phyloP scores from a whole-genome alignment of 2,888 invertebrate species.

The Diadromus collaris region DNA sequence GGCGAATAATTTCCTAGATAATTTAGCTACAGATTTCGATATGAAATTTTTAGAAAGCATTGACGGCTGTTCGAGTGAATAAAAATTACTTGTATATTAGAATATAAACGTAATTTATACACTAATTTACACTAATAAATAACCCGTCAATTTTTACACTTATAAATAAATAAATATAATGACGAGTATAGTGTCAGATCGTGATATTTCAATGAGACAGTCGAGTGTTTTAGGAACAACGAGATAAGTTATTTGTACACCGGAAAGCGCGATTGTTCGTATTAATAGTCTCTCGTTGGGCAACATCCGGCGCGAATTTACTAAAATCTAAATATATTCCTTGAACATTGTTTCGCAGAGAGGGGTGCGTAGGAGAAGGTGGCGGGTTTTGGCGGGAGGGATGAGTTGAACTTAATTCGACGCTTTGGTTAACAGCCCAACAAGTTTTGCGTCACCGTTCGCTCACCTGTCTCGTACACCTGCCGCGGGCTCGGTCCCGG shows the following conservation, averaged over 20 bases:
- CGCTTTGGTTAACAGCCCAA: not conserved
- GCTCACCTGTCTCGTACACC: conserved; percentile 69
- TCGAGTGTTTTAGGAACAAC: not conserved
- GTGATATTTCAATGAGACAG: not conserved
- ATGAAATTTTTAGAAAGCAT: not conserved
- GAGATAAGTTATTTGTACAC: not conserved
- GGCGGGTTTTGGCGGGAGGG: not conserved
- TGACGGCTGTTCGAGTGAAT: not conserved
- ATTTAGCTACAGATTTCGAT: not conserved
- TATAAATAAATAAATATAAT: too few relatives aligned
- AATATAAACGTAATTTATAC: too few relatives aligned
- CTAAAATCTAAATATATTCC: not conserved
- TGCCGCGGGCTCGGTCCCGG: conserved; percentile 61
- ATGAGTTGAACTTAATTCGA: not conserved
- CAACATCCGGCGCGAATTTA: not conserved
- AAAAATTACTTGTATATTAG: too few relatives aligned
- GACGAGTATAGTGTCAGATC: not conserved
- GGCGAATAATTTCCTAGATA: not conserved
- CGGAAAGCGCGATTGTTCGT: not conserved
- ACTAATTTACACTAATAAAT: too few relatives aligned
- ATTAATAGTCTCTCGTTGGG: not conserved
- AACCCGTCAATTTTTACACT: too few relatives aligned
- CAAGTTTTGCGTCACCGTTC: not conserved
- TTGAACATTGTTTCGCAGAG: not conserved
- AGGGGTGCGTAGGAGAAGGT: not conserved